Evolutionary conservation across 1,140 invertebrate species (phyloP), one percentile per base, ranked within the genome.

Genomic region (Pseudachorutes palmiensis): DNA sequence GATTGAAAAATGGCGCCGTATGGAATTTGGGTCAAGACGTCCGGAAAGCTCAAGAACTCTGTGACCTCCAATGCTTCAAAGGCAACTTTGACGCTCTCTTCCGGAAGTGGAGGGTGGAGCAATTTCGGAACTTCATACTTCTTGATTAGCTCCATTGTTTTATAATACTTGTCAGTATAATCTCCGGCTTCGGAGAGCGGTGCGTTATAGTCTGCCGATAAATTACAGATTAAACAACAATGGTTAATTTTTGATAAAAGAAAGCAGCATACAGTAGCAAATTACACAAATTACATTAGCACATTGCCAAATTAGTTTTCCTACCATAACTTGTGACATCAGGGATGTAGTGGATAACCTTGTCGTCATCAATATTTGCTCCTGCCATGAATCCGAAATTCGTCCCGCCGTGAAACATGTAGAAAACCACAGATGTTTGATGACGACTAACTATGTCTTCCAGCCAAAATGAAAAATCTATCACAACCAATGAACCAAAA

Each of bases 381-480:
- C 86, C 86, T 70, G 83, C 82, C 75, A 83, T 81, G 73, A 87
- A 88, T 1, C 85, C 81, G 75, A 82, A 82, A 72, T 81, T 81
- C 5, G 81, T 82, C 1, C 81, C 81, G 19, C 81, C 81, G 70
- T 80, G 79, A 64, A 82, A 81, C 81, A 82, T 81, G 74, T 82
- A 82, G 61, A 80, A 77, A 70, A 81, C 81, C 31, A 82, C 74
- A 24, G 78, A 80, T 3, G 76, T 77, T 28, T 76, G 75, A n/a
- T 74, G 55, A 5, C 76, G 60, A 12, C 29, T 49, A 24, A 80
- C 66, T 45, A 80, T 77, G 3, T 60, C 68, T 33, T 61, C 68
- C 51, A 81, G 62, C 28, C 60, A 66, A 1, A 71, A 62, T 5
- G 67, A 60, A 68, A 76, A 77, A 16, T 71, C 78, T 79, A 45